Evolutionary conservation across 2,113 vertebrate species (phyloP).

Genomic region (Grammomys dolichurus): DNA sequence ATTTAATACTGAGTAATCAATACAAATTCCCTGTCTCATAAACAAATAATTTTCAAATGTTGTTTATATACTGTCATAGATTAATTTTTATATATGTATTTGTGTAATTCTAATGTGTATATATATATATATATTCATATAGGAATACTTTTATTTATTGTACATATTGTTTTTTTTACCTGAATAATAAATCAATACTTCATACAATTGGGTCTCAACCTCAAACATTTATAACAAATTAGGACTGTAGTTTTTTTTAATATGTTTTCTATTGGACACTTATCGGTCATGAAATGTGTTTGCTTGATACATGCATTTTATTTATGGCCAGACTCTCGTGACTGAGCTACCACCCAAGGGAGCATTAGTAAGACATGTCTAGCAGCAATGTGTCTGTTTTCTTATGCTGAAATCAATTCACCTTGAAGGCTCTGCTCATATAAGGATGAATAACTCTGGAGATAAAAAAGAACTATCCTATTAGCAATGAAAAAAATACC

Average conservation of each 20-base stretch:
- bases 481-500: conserved; percentile 75
- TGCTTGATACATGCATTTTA: conserved; percentile 79
- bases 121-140: neutral
- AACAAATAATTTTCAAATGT: neutral
- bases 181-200: conserved; percentile 59
- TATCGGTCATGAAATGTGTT: conserved; percentile 78
- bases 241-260: neutral
- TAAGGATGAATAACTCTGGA: conserved; percentile 76
- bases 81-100: neutral
- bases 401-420: conserved; percentile 84
- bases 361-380: conserved; percentile 83
- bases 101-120: neutral
- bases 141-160: neutral
- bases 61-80: neutral
- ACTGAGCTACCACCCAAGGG: conserved; percentile 66
- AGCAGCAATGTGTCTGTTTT: conserved; percentile 84
- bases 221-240: neutral
- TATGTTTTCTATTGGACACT: conserved; percentile 25
- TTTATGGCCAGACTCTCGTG: conserved; percentile 83
- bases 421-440: conserved; percentile 84
- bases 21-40: neutral
- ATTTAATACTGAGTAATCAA: neutral
- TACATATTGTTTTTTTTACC: neutral
- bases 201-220: neutral
- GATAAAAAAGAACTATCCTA: conserved; percentile 76